A percentile compares a stretch with the other conserved stretches of the same genome.
Evolutionary conservation across 2,113 vertebrate genomes (phyloP).

Genomic region (Xenopus laevis): DNA sequence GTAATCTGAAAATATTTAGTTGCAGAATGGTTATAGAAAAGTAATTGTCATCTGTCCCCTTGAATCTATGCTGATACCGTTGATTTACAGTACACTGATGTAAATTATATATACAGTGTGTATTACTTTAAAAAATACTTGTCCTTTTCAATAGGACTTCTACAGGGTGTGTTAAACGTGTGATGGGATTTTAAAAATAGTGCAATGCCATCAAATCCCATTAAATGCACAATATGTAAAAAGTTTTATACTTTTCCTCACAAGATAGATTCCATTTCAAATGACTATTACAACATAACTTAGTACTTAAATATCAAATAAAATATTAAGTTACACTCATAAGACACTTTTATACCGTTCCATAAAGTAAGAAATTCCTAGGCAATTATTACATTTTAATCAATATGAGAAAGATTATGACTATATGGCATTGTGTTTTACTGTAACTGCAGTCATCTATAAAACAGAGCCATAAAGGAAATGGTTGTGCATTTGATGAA

Average conservation of each 20-base stretch:
- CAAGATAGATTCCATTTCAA: conserved; percentile 14
- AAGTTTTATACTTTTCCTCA: conserved; percentile 11
- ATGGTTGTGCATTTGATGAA: conserved; percentile 27
- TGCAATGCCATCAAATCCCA: background rate
- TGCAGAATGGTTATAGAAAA: too few relatives aligned
- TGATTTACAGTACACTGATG: too few relatives aligned
- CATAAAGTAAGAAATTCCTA: conserved; percentile 43
- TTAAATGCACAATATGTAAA: conserved; percentile 18
- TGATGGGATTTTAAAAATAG: background rate
- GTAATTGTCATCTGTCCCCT: too few relatives aligned
- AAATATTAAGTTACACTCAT: conserved; percentile 9
- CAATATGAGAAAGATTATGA: conserved; percentile 32
- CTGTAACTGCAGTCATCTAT: conserved; percentile 13
- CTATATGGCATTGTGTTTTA: conserved; percentile 19
- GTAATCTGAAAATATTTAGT: too few relatives aligned
- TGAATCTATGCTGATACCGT: too few relatives aligned
- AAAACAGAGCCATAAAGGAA: conserved; percentile 39
- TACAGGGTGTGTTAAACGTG: background rate
- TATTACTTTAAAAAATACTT: too few relatives aligned
- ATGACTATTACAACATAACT: conserved; percentile 21
- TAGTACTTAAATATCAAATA: conserved; percentile 34
- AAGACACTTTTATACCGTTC: conserved; percentile 7
- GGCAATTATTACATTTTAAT: conserved; percentile 46
- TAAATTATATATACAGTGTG: too few relatives aligned
- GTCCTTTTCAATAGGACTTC: background rate